Evolutionary conservation across 2,888 invertebrate genomes (phyloP).

Genomic region (Epiblema foenella): DNA sequence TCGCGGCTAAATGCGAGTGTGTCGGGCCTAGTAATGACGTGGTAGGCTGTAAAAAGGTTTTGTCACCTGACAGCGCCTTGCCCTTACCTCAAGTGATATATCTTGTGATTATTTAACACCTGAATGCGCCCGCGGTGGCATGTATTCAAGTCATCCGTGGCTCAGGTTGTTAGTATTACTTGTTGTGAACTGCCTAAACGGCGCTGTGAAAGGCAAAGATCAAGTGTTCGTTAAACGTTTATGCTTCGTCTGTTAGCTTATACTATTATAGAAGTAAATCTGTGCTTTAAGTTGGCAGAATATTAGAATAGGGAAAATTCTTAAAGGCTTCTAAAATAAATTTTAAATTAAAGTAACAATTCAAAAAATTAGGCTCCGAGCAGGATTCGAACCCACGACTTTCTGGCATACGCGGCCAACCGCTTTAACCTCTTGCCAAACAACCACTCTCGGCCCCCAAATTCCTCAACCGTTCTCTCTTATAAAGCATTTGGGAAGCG

Average conservation of each 20-base stretch:
- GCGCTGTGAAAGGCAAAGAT: constrained; percentile 57
- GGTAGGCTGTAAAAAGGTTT: background rate
- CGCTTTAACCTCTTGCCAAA: too few species aligned
- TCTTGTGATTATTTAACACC: constrained; percentile 61
- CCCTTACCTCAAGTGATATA: constrained; percentile 56
- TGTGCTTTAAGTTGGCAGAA: background rate
- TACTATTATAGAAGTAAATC: constrained; percentile 26
- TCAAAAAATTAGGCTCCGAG: too few species aligned
- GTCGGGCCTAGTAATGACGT: too few species aligned
- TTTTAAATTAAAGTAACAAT: too few species aligned
- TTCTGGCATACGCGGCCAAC: too few species aligned
- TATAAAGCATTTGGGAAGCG: too few species aligned
- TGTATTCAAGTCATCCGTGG: constrained; percentile 62
- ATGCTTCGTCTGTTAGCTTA: constrained; percentile 36
- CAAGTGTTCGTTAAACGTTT: constrained; percentile 48
- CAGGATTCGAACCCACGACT: too few species aligned
- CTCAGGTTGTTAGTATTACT: constrained; percentile 64
- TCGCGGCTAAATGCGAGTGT: too few species aligned
- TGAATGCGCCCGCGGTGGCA: constrained; percentile 57
- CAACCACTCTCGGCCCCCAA: too few species aligned
- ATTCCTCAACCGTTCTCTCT: too few species aligned
- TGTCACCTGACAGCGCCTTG: constrained; percentile 5
- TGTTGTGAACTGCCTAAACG: constrained; percentile 58
- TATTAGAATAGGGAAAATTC: background rate
- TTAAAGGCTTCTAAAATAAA: too few species aligned